Conservation (phyloP, 2,888 invertebrate genomes). For the Trissonchulus latispiculum region DNA sequence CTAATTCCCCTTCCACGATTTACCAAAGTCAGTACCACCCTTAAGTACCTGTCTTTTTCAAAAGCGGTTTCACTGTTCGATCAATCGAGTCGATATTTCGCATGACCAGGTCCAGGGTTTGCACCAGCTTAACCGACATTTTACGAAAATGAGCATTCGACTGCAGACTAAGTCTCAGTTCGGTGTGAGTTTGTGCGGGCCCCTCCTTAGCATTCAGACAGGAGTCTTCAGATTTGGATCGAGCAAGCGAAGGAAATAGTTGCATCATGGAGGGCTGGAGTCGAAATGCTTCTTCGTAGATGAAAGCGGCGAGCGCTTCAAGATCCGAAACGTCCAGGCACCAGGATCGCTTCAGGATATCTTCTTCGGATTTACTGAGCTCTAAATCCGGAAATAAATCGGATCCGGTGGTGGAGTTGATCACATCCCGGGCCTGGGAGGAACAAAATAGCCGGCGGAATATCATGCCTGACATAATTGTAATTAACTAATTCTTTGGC, state of each 20-base stretch:
- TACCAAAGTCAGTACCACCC: too few relatives aligned
- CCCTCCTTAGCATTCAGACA: not conserved
- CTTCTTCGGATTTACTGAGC: not conserved
- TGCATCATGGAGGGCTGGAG: not conserved
- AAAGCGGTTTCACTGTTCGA: not conserved
- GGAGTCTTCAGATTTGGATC: not conserved
- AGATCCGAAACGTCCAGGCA: not conserved
- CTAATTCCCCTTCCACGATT: too few relatives aligned
- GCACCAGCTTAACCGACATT: not conserved
- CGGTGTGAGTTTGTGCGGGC: too few relatives aligned
- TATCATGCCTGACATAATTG: too few relatives aligned
- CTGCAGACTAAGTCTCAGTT: too few relatives aligned
- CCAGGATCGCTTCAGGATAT: not conserved
- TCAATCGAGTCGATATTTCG: not conserved
- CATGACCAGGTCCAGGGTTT: not conserved
- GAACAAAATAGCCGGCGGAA: too few relatives aligned
- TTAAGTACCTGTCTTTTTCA: not conserved
- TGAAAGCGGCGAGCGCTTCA: not conserved
- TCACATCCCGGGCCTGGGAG: too few relatives aligned
- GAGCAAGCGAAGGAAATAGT: not conserved
- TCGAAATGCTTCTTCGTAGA: not conserved
- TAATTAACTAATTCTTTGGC: too few relatives aligned
- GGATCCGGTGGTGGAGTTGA: too few relatives aligned
- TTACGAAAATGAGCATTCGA: not conserved
- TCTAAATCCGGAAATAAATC: too few relatives aligned